Base-by-base conservation (phyloP, 2,888 invertebrate genomes). In the Celastrina argiolus region DNA sequence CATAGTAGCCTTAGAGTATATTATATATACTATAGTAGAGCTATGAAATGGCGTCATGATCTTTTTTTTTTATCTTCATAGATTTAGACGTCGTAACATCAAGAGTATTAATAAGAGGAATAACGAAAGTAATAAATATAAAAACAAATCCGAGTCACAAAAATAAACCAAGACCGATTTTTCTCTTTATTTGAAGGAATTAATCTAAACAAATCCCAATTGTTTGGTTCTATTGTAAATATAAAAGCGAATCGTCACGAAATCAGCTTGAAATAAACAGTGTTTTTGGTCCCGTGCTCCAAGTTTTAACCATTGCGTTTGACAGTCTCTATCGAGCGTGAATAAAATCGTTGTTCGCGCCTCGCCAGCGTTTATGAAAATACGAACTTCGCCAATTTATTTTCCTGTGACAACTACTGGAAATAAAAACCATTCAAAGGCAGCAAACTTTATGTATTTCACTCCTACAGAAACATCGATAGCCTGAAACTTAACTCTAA, bases 311-410 rank as follows among this genome's bases (percentile, higher is more conserved):
- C 51, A 10, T 51, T 51, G 51, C 26, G 22, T 51, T 51, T 51
- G 51, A 51, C 22, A 51, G 22, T 26, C 22, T 51, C 51, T 51
- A 51, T 51, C 22, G 26, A 51, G 22, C 22, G 22, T 26, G 51
- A 22, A 51, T 18, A 51, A 51, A 51, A 51, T 26, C 22, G 12
- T 6, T 5, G 51, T 51, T 51, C 22, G 51, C 51, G 22, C 51
- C 26, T 10, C 26, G 22, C 22, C 51, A 51, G 26, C 51, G 51
- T 26, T 51, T 51, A 51, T 26, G 22, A 51, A 26, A 51, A 51
- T 51, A 22, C 51, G 51, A 51, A 51, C 51, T 51, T 51, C 12
- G 51, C 14, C 45, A 8, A 51, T 51, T 51, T 51, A 51, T 51
- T 51, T 51, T 10, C 10, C 16, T 12, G 22, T 12, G 45, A 51